Conservation (phyloP, 2,113 vertebrate genomes). For the Pachypanchax playfairii region DNA sequence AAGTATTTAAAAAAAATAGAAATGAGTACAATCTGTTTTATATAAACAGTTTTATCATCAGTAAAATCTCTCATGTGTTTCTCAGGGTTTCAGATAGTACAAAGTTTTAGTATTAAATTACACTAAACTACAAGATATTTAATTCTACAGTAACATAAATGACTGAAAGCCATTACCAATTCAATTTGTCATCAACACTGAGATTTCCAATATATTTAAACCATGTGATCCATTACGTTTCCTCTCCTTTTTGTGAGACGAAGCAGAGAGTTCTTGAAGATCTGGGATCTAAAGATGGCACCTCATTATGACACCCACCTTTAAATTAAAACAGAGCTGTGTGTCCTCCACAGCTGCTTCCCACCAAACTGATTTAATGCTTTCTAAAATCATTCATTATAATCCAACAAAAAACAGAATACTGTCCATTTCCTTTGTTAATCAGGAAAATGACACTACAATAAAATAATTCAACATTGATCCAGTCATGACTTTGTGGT, state of each 20-base stretch:
- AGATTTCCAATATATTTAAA: no score
- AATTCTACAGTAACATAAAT: no score
- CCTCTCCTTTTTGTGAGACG: no score
- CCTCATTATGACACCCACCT: not conserved
- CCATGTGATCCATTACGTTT: no score
- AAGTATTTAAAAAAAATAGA: not conserved
- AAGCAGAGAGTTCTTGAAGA: no score
- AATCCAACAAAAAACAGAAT: not conserved
- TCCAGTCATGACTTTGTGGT: constrained; percentile 31
- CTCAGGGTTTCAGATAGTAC: no score
- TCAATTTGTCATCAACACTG: not conserved
- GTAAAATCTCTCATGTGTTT: no score
- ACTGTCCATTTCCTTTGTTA: constrained; percentile 1
- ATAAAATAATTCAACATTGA: constrained; percentile 2
- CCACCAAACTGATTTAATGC: constrained; percentile 12
- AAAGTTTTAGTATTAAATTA: no score
- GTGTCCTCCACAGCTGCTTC: not conserved
- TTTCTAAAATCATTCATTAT: constrained; percentile 11
- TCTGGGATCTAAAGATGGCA: not conserved
- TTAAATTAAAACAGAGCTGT: constrained; percentile 1
- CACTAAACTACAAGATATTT: not conserved
- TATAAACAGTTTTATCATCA: not conserved
- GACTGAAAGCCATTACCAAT: not conserved
- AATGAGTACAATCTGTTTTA: not conserved
- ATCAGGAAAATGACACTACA: constrained; percentile 6